Evolutionary conservation across 2,113 vertebrate genomes (phyloP).

Genomic region (Sardina pilchardus): DNA sequence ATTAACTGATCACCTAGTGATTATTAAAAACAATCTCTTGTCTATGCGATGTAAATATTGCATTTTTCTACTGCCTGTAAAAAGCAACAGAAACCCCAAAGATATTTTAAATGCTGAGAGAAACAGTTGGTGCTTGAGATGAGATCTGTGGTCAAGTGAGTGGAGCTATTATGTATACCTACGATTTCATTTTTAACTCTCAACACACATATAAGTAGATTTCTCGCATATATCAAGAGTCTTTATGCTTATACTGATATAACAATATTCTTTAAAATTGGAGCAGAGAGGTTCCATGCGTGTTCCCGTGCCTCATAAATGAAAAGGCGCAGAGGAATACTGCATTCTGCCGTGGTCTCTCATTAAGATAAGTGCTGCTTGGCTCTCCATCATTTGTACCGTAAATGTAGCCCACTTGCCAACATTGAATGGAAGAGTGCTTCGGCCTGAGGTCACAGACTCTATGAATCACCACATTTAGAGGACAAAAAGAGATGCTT

Average conservation of each 20-base stretch:
- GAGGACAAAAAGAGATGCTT: constrained; percentile 44
- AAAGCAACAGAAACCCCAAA: not conserved
- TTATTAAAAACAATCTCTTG: too few species aligned
- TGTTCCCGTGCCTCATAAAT: not conserved
- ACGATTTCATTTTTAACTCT: not conserved
- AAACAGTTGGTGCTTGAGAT: not conserved
- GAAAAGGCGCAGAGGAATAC: not conserved
- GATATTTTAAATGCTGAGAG: not conserved
- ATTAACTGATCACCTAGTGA: too few species aligned
- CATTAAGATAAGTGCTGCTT: constrained; percentile 79
- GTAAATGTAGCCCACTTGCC: constrained; percentile 66
- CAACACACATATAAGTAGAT: not conserved
- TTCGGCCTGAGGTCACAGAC: constrained; percentile 59
- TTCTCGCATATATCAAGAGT: not conserved
- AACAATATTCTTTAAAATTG: not conserved
- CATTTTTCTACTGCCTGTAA: not conserved
- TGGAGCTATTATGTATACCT: not conserved
- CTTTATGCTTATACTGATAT: not conserved
- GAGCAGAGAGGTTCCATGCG: not conserved
- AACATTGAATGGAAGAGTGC: constrained; percentile 58
- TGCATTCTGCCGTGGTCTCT: constrained; percentile 33
- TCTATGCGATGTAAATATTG: too few species aligned
- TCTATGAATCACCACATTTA: constrained; percentile 64
- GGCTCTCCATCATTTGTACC: constrained; percentile 61
- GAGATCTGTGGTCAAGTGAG: not conserved